Percentiles rank a stretch among this genome's conserved stretches.
Evolutionary conservation across 2,888 invertebrate species (phyloP).

Genomic region (Clepsis dumicolana): DNA sequence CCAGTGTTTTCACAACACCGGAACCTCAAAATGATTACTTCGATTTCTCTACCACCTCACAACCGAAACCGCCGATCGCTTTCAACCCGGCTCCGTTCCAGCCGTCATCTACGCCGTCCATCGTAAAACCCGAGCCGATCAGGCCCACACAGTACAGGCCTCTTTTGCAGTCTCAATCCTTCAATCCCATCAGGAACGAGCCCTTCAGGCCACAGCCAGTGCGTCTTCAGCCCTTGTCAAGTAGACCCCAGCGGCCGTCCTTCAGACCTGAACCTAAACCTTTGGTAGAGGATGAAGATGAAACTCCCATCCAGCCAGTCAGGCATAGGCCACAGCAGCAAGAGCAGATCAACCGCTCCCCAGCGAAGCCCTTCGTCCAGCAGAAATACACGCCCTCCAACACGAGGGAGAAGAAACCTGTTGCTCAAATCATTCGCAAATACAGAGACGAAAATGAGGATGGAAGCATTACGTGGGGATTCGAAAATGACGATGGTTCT

Average conservation of each 20-base stretch:
- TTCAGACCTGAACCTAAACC: constrained; percentile 83
- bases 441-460: constrained; percentile 93
- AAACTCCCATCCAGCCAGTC: constrained; percentile 74
- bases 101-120: constrained; percentile 69
- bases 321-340: constrained; percentile 76
- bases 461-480: constrained; percentile 95
- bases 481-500: constrained; percentile 94
- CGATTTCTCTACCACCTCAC: constrained; percentile 78
- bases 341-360: constrained; percentile 69
- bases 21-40: constrained; percentile 80
- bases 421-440: constrained; percentile 89
- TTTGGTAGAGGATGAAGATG: constrained; percentile 74
- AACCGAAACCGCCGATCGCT: constrained; percentile 76
- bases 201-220: constrained; percentile 73
- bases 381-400: constrained; percentile 75
- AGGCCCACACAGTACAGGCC: constrained; percentile 81
- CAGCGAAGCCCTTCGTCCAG: constrained; percentile 69
- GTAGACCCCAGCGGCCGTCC: constrained; percentile 81
- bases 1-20: constrained; percentile 73
- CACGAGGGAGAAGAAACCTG: constrained; percentile 88
- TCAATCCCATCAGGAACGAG: constrained; percentile 74
- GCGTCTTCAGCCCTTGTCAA: constrained; percentile 78
- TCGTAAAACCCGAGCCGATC: constrained; percentile 72
- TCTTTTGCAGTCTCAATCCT: constrained; percentile 70
- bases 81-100: constrained; percentile 78